Conservation (phyloP, 2,113 vertebrate species). For the Tautogolabrus adspersus region DNA sequence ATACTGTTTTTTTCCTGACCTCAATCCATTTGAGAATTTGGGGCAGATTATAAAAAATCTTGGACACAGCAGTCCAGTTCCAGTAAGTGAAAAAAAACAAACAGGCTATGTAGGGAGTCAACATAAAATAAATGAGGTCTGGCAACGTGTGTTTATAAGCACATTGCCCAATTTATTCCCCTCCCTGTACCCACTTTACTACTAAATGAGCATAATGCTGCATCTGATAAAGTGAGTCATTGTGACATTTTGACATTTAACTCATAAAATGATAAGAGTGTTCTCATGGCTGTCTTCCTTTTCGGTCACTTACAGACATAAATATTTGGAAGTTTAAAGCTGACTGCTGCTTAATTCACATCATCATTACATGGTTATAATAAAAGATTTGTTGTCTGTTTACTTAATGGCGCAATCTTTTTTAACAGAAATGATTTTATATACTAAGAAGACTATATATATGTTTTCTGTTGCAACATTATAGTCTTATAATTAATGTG, state of each 20-base stretch:
- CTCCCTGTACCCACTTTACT: neutral
- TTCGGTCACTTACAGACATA: neutral
- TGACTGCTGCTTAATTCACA: neutral
- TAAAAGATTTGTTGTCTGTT: neutral
- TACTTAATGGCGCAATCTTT: neutral
- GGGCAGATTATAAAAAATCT: neutral
- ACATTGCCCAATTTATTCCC: neutral
- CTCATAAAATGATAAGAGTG: slow-evolving; percentile 37
- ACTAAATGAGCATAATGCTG: neutral
- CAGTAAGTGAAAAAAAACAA: neutral
- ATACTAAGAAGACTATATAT: neutral
- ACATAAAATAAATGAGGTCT: neutral
- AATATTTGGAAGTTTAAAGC: neutral
- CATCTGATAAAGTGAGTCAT: slow-evolving; percentile 34
- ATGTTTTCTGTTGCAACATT: neutral
- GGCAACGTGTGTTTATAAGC: neutral
- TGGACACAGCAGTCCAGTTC: neutral
- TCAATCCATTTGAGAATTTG: neutral
- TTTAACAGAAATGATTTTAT: too few species aligned
- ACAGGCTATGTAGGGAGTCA: neutral
- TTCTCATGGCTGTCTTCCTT: neutral
- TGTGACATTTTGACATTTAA: slow-evolving; percentile 33
- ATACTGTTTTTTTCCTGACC: neutral
- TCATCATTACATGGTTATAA: neutral
- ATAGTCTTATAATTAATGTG: too few species aligned